A percentile compares a stretch with the other conserved stretches of the same genome.
Evolutionary conservation across 2,113 vertebrate genomes (phyloP).

Genomic region (Thryonomys swinderianus): DNA sequence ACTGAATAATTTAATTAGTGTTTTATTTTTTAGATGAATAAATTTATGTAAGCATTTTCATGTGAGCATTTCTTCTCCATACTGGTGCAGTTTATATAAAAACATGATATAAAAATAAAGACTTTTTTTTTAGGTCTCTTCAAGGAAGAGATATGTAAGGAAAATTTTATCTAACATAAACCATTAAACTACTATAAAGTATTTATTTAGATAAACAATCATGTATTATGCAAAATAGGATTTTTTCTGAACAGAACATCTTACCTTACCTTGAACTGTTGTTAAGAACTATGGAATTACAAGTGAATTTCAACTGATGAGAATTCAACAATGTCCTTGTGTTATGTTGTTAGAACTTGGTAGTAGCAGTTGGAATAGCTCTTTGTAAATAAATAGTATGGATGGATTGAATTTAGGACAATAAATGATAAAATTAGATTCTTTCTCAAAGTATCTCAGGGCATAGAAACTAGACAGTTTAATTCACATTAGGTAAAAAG

Average conservation of each 20-base stretch:
- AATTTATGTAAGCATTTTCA: neutral
- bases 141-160: neutral
- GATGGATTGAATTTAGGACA: conserved; percentile 26
- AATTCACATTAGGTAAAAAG: conserved; percentile 7
- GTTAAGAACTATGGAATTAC: neutral
- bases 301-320: conserved; percentile 36
- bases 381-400: conserved; percentile 33
- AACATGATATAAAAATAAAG: neutral
- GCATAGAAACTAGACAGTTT: neutral
- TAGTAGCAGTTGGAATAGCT: neutral
- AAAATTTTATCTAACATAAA: neutral
- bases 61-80: neutral
- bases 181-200: neutral
- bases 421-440: conserved; percentile 13
- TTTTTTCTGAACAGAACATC: neutral
- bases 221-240: conserved; percentile 25
- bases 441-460: conserved; percentile 21
- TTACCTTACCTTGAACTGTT: neutral
- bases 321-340: neutral
- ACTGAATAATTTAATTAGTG: neutral
- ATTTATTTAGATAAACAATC: neutral
- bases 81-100: neutral
- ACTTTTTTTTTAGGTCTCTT: neutral
- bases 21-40: neutral
- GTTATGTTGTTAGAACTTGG: neutral